Evolutionary conservation across 2,797 vertebrate species (phyloP).

Genomic region (Phalanger gymnotis): DNA sequence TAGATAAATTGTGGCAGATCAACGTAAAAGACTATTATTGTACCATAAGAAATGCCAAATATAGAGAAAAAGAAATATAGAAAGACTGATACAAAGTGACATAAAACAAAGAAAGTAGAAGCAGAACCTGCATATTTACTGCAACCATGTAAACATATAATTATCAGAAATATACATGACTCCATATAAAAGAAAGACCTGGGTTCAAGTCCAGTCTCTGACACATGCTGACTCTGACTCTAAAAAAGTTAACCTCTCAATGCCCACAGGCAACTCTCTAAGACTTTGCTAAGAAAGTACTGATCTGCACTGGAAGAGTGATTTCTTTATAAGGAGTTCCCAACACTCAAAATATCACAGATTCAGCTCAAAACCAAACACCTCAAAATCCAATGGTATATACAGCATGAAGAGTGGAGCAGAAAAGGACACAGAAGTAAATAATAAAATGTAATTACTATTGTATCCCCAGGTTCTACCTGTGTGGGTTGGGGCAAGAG

Average conservation of each 20-base stretch:
- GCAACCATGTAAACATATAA: neutral
- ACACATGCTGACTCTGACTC: neutral
- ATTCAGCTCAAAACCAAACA: neutral
- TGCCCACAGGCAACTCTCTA: neutral
- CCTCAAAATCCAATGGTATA: neutral
- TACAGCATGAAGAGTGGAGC: neutral
- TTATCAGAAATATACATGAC: neutral
- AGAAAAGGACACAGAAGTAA: neutral
- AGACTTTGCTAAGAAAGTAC: neutral
- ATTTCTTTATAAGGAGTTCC: neutral
- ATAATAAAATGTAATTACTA: neutral
- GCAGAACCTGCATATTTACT: neutral
- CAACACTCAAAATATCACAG: neutral
- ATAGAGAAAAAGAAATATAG: neutral
- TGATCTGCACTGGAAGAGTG: neutral
- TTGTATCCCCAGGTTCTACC: neutral
- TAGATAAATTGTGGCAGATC: neutral
- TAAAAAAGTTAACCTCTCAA: neutral
- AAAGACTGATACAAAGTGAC: neutral
- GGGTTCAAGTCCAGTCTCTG: neutral
- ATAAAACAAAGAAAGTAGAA: neutral
- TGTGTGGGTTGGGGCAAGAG: no score
- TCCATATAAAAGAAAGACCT: neutral
- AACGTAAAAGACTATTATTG: neutral
- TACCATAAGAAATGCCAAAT: neutral